These are phyloP conservation scores for Alectoris magna DNA, from an alignment of 2,797 vertebrate species.

Conservation along the genomic window DNA sequence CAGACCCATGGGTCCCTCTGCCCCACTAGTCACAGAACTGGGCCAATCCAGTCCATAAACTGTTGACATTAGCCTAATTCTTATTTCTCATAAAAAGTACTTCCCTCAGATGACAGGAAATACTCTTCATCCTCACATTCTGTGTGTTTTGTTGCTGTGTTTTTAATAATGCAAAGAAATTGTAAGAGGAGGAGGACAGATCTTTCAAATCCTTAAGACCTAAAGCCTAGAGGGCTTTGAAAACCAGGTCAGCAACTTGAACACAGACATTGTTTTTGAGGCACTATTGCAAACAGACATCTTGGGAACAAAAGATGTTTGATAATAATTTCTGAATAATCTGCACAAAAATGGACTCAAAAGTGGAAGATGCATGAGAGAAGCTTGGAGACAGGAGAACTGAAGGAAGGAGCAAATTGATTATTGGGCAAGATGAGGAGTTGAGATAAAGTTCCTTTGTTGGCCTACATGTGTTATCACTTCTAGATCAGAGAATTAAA, in stretches of 20 bases:
- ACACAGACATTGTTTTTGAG: not conserved
- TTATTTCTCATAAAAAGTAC: not conserved
- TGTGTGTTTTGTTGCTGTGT: not conserved
- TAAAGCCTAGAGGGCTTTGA: not conserved
- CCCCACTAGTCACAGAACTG: too few relatives aligned
- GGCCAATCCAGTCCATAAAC: too few relatives aligned
- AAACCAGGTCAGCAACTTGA: not conserved
- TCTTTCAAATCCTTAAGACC: not conserved
- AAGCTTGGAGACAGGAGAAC: not conserved
- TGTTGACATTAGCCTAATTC: not conserved
- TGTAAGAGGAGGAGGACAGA: not conserved
- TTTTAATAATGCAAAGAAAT: not conserved
- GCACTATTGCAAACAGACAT: not conserved
- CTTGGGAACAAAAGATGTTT: not conserved
- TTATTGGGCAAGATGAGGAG: not conserved
- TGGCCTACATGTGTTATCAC: not conserved
- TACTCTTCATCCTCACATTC: not conserved
- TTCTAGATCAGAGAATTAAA: not conserved
- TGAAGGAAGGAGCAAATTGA: not conserved
- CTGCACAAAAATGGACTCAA: not conserved
- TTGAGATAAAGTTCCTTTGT: not conserved
- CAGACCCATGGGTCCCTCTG: too few relatives aligned
- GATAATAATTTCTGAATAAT: not conserved
- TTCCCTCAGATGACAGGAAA: not conserved
- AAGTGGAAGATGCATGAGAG: not conserved